Base-by-base conservation (phyloP, 2,888 invertebrate species). In the Bombylius major region DNA sequence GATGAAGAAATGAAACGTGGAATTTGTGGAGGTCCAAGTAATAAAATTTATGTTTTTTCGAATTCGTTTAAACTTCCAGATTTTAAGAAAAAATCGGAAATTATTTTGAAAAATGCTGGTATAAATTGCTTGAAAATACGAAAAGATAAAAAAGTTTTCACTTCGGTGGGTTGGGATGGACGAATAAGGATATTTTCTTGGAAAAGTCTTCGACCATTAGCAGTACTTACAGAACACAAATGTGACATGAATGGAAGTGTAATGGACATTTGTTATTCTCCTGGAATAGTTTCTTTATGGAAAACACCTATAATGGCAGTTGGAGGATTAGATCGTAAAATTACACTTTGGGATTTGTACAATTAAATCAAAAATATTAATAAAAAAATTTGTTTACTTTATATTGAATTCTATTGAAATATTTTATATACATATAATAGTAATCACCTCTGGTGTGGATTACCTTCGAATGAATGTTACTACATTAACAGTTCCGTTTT, bases 281-380 rank as follows among this genome's bases (percentile, higher is more conserved):
- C 76, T 0, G 77, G 78, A 50, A 78, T 79, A 60, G 82, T 87
- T 8, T 77, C 80, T 56, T 76, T 79, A 63, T 87, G 87, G 82
- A 81, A 82, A 53, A 80, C 83, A n/a, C 80, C 82, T 56, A 79
- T 89, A n/a, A 84, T 89, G 83, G 89, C 87, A 13, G 85, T 83
- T 1, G 82, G 82, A 49, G 83, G 86, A 33, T 79, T 83, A 59
- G 89, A 89, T 71, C 84, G 86, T 61, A 81, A 81, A 66, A 83
- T 89, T 62, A 84, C 87, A 6, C 77, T 89, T 56, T 89, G 89
- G 89, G 83, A 87, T 76, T 77, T 89, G 65, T 89, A 88, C 69
- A 87, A 87, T 76, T 79, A 66, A 73, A 8, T 23, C 3, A 42
- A 11, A 42, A 11, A 11, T 7, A 36, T 7, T 36, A 36, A 36